Base-by-base conservation (phyloP, 2,888 invertebrate genomes). In the Rotaria sp. region DNA sequence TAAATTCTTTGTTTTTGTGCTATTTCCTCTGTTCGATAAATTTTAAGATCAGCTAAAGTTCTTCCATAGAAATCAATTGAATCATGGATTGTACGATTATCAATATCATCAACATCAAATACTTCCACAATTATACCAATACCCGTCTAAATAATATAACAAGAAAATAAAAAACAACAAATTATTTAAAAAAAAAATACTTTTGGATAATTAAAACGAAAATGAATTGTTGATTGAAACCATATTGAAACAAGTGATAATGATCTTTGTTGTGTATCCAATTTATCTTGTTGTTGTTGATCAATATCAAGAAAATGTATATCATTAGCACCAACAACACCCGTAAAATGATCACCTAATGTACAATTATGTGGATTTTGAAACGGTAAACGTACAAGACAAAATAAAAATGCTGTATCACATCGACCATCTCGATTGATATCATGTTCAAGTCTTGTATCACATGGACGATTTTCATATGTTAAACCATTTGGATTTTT, bases 311-410 rank as follows among this genome's bases (percentile, higher is more conserved):
- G 45, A 80, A 80, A 80, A n/a, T 80, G 80, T 2, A 87, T 85
- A 38, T 87, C 45, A 67, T 87, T 80, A 2, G 41, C 80, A 13
- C 87, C 87, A 24, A 87, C 74, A 7, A 87, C 38, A n/a, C 85
- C 48, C 15, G 87, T 87, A 30, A 75, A 84, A 57, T 85, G 84
- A 67, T 87, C 87, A 26, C 87, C 87, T 30, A 85, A 84, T 52
- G 87, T 85, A 74, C 87, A 87, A 87, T 87, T 87, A 48, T 87
- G 87, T 24, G 85, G 85, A 85, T 85, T 85, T 50, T 80, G 85
- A n/a, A 87, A 87, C 0, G 87, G 87, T 18, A 87, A 55, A 30
- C 80, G 85, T 30, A 87, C 87, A n/a, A 87, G 74, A 85, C 87
- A 87, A 30, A 87, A 85, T 52, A 87, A 85, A 50, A 87, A 85